A percentile compares a stretch with the other conserved stretches of the same genome.
These are phyloP conservation scores for Cyprinella venusta DNA, from an alignment of 2,797 vertebrate genomes.

Conservation along the genomic window DNA sequence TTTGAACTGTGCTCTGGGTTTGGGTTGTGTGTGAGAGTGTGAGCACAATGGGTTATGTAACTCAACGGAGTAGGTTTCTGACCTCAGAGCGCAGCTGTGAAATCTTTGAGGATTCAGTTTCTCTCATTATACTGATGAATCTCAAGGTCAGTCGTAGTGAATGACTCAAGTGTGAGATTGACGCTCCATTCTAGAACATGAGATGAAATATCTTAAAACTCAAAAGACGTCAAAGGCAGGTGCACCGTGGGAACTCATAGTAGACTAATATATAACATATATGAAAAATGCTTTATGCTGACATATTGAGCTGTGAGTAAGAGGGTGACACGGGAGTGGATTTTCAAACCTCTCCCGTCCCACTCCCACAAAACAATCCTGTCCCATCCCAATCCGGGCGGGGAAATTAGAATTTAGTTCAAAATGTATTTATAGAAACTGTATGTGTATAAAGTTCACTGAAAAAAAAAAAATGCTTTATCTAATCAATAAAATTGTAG, in stretches of 20 bases:
- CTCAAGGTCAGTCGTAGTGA: conserved; percentile 43
- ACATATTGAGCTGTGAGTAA: background rate
- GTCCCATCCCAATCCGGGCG: too few relatives aligned
- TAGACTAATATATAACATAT: background rate
- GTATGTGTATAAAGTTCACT: too few relatives aligned
- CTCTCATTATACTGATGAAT: conserved; percentile 44
- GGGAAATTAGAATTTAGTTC: too few relatives aligned
- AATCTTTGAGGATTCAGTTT: conserved; percentile 46
- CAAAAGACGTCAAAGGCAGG: background rate
- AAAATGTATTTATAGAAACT: too few relatives aligned
- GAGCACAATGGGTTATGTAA: conserved; percentile 50
- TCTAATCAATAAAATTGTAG: too few relatives aligned
- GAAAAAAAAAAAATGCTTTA: too few relatives aligned
- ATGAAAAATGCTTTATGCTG: background rate
- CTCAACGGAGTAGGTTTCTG: conserved; percentile 21
- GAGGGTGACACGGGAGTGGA: too few relatives aligned
- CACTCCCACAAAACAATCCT: too few relatives aligned
- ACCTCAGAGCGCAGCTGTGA: conserved; percentile 52
- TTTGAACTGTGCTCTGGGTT: conserved; percentile 9
- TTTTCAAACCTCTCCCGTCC: too few relatives aligned
- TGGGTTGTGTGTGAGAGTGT: conserved; percentile 10
- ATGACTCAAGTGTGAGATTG: conserved; percentile 2
- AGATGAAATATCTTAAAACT: background rate
- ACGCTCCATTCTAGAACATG: background rate
- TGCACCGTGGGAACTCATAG: background rate